These are phyloP conservation scores for Mimachlamys varia DNA, from an alignment of 2,888 invertebrate species.

Conservation along the genomic window DNA sequence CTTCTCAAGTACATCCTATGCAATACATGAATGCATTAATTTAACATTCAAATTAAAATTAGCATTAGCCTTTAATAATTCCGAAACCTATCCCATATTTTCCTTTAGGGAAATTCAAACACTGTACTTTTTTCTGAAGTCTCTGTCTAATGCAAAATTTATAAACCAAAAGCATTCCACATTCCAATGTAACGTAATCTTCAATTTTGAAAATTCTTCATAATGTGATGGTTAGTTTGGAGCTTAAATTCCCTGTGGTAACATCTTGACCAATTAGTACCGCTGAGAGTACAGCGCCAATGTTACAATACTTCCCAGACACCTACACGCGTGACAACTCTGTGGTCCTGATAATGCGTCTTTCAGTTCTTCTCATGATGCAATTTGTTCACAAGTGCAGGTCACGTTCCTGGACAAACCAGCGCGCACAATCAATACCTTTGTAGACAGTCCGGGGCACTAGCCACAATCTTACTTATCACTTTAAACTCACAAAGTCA, in stretches of 20 bases:
- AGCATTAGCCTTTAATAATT: too few relatives aligned
- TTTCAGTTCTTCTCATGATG: not conserved
- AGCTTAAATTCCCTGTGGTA: not conserved
- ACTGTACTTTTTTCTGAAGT: not conserved
- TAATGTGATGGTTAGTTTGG: not conserved
- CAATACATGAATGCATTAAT: too few relatives aligned
- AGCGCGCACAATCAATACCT: not conserved
- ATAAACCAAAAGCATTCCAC: not conserved
- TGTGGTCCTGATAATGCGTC: not conserved
- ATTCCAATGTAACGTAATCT: not conserved
- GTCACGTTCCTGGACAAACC: not conserved
- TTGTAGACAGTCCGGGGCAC: not conserved
- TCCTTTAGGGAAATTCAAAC: not conserved
- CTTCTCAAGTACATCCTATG: too few relatives aligned
- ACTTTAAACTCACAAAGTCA: slow-evolving; percentile 3
- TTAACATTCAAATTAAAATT: too few relatives aligned
- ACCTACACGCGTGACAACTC: not conserved
- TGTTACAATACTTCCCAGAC: not conserved
- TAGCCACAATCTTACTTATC: not conserved
- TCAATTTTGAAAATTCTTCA: not conserved
- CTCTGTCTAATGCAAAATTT: not conserved
- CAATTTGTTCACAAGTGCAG: slow-evolving; percentile 24
- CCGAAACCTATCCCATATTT: not conserved
- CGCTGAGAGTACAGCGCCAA: not conserved
- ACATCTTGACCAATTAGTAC: not conserved